Evolutionary conservation across 2,113 vertebrate species (phyloP).

Genomic region (Lophochroa leadbeateri): DNA sequence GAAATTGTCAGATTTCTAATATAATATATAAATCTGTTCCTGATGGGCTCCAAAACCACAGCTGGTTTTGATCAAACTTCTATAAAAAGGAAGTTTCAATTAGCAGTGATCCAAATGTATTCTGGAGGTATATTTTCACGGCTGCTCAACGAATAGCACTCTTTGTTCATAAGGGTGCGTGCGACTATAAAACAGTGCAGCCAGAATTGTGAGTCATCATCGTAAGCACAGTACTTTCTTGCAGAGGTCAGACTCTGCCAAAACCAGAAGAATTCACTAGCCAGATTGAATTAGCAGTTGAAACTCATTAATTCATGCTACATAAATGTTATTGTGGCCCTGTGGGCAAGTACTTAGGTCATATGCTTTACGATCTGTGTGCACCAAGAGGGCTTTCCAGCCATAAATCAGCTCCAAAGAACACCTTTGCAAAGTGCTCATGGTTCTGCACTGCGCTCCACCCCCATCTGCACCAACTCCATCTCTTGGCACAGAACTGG

Average conservation of each 20-base stretch:
- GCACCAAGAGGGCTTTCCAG: conserved; percentile 57
- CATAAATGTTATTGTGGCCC: conserved; percentile 81
- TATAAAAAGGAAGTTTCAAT: conserved; percentile 79
- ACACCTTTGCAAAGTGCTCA: conserved; percentile 5
- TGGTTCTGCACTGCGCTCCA: background rate
- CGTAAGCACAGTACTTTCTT: conserved; percentile 52
- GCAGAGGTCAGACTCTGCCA: conserved; percentile 63
- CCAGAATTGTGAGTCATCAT: conserved; percentile 67
- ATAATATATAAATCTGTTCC: conserved; percentile 59
- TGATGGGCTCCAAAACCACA: conserved; percentile 61
- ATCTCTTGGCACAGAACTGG: background rate
- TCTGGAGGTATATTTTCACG: conserved; percentile 69
- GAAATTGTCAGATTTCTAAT: conserved; percentile 57
- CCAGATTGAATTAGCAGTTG: conserved; percentile 77
- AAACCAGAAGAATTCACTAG: conserved; percentile 72
- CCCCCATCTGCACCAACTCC: fast-evolving
- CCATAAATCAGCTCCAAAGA: conserved; percentile 52
- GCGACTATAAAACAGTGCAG: conserved; percentile 27
- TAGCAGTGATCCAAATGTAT: conserved; percentile 65
- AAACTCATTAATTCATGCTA: conserved; percentile 80
- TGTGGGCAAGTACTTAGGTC: conserved; percentile 74
- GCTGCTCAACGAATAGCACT: conserved; percentile 42
- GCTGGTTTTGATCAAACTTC: conserved; percentile 75
- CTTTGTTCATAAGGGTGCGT: conserved; percentile 48
- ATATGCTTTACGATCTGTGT: conserved; percentile 74